Percentiles rank a stretch among this genome's conserved stretches.
Conservation (phyloP, 2,113 vertebrate species). For the Heterotilapia buettikoferi region DNA sequence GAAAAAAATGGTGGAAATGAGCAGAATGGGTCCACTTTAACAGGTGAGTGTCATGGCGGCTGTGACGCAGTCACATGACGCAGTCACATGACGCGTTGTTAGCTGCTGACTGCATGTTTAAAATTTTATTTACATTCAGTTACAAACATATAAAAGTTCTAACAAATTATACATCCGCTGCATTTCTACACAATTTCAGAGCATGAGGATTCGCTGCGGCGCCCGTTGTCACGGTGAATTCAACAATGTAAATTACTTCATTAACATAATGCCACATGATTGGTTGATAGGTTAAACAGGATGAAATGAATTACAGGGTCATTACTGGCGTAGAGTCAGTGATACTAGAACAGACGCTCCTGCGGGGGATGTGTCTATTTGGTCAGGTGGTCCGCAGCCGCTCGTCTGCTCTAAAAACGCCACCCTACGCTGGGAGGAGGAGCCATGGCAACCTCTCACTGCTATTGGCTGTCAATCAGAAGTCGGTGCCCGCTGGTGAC, state of each 20-base stretch:
- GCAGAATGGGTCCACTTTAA: neutral
- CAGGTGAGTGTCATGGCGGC: fast-evolving
- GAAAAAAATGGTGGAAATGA: neutral
- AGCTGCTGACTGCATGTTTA: neutral
- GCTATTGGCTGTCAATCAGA: neutral
- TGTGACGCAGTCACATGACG: neutral
- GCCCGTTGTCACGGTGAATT: neutral
- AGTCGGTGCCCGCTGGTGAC: neutral
- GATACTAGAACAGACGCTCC: neutral
- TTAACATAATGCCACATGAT: neutral
- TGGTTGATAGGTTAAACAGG: neutral
- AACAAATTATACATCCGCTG: conserved; percentile 2
- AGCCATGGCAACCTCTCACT: neutral
- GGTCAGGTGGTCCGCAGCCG: neutral
- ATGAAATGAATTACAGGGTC: conserved; percentile 11
- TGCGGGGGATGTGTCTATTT: neutral
- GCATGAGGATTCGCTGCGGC: neutral
- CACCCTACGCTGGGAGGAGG: neutral
- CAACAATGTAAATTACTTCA: conserved; percentile 17
- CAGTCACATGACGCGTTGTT: neutral
- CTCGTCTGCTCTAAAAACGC: neutral
- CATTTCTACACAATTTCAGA: neutral
- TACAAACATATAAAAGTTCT: conserved; percentile 16
- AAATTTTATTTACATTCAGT: neutral
- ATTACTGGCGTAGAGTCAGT: neutral